These are phyloP conservation scores for Dryas iulia DNA, from an alignment of 1,140 invertebrate species.

Conservation along the genomic window DNA sequence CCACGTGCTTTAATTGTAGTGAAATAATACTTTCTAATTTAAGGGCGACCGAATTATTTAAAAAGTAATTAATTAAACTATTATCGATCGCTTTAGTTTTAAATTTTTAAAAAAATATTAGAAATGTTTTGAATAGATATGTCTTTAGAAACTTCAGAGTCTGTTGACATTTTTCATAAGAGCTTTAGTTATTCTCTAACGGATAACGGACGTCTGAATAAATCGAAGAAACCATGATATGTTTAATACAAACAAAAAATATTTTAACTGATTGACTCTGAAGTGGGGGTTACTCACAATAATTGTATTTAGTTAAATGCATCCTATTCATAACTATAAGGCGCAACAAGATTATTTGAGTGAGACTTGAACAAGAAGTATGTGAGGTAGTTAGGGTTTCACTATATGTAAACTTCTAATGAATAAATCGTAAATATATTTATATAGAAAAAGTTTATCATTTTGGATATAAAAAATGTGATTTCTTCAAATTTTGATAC, in stretches of 20 bases:
- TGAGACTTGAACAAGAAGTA: neutral
- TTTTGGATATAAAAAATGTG: no score
- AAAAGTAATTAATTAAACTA: neutral
- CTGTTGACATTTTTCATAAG: no score
- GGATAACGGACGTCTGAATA: no score
- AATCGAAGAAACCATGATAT: neutral
- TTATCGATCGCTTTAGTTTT: neutral
- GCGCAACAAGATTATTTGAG: neutral
- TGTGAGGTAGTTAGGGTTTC: neutral
- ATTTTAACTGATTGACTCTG: neutral
- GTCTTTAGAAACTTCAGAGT: no score
- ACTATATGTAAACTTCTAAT: no score
- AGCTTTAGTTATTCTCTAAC: no score
- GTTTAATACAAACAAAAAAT: neutral
- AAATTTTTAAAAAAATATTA: no score
- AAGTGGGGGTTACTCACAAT: neutral
- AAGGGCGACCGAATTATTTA: neutral
- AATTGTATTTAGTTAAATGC: neutral
- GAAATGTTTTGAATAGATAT: no score
- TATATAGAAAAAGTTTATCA: no score
- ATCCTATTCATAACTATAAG: neutral
- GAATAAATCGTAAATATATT: no score
- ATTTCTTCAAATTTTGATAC: no score
- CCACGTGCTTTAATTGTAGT: conserved; percentile 20
- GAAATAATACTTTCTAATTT: conserved; percentile 12